Base-by-base conservation (phyloP, 1,140 invertebrate species). In the Leptinotarsa lineolata region DNA sequence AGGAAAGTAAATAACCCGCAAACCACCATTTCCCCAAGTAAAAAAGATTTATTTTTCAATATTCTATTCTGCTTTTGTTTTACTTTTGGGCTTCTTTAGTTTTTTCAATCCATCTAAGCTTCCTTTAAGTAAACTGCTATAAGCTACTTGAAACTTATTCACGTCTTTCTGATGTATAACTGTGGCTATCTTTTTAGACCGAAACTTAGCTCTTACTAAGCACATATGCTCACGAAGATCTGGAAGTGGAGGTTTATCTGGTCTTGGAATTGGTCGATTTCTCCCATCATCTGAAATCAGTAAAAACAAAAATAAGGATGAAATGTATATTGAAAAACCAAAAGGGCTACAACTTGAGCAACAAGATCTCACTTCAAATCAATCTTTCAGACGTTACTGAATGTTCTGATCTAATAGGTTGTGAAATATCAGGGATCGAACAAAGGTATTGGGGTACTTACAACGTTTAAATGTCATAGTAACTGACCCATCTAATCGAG, bases 81-180 rank as follows among this genome's bases (percentile, higher is more conserved):
- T 94, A 86, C 82, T 89, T 86, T 85, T 94, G 92, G 4, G 88
- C 85, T 95, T 95, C 82, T 95, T 94, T 75, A 94, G 87, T 84
- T 95, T 94, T 84, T 94, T 95, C 68, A 96, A 85, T 74, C 93
- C 93, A 87, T 93, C 94, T 83, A 95, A 90, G 85, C 94, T 95
- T n/a, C 90, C 91, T 85, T 93, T 94, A 24, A 95, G 85, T 74
- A 95, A 85, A 86, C 91, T 94, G 82, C 92, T 92, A 84, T 95
- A 95, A 2, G 93, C 92, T 78, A 92, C 88, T 84, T 94, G 93
- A 85, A 95, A 94, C 86, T 92, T 93, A 83, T 93, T 94, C 1
- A 95, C 90, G 86, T 95, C 93, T 82, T 91, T 93, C 76, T 93
- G 90, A 83, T 90, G 89, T 83, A 95, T 92, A 74, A 94, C 87